Evolutionary conservation across 2,113 vertebrate genomes (phyloP), one percentile per base, ranked within the genome.

Genomic region (Rhea americana): DNA sequence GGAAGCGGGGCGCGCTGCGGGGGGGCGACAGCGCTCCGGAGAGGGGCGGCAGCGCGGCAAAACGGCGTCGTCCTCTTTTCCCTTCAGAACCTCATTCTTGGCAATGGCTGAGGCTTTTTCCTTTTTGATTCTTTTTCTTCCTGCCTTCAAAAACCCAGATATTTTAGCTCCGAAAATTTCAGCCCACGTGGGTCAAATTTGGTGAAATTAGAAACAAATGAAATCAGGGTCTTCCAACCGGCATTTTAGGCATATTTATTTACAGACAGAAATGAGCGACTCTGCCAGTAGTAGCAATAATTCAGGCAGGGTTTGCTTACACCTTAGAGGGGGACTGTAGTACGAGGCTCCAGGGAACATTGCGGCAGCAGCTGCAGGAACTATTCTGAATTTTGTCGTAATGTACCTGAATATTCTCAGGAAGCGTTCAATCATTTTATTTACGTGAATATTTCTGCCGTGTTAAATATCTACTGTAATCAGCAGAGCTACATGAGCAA

Each of bases 91-190:
- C 43, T 37, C 28, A 3, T 30, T 65, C 62, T 65, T 32, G 28
- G 66, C 61, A 91, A 66, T 4, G 58, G 58, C 35, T 62, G 32
- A 91, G n/a, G 3, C 13, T 3, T 16, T 80, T 81, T 43, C 35
- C 35, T 35, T 35, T 35, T 35, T 35, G 35, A 35, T 35, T 35
- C 35, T 35, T 35, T 35, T 35, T 35, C 35, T n/a, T 32, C 4
- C 47, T 39, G 2, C 3, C n/a, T 28, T 72, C 4, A 22, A 83
- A 59, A 45, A 47, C 2, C 28, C 39, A 45, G 13, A 3, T 59
- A 45, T 71, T 89, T 93, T 58, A 81, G 35, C 14, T 62, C 32
- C 32, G 22, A 45, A 71, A 37, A 62, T 86, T 90, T 84, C 83
- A 78, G 43, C 67, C 35, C 43, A 11, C 21, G 0, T 28, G 9